Conservation (phyloP, 2,888 invertebrate genomes). For the Plagodis pulveraria region DNA sequence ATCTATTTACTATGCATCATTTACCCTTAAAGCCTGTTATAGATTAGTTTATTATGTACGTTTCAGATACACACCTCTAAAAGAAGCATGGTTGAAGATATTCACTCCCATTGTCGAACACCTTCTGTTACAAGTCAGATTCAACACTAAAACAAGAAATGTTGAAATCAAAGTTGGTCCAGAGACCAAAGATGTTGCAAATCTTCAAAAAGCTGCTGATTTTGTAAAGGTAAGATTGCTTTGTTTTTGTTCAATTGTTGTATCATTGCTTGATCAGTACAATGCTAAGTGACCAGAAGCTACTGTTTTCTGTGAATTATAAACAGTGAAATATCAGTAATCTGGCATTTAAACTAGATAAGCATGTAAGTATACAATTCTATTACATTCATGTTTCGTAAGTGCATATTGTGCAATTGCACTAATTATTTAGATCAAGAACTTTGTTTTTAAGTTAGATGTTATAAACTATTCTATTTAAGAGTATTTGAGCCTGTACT, state of each 20-base stretch:
- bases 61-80: slow-evolving; percentile 93
- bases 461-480: too few relatives aligned
- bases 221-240: slow-evolving; percentile 90
- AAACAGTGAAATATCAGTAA: too few relatives aligned
- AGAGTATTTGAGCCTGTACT: too few relatives aligned
- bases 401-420: too few relatives aligned
- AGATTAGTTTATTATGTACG: not conserved
- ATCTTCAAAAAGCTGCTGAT: slow-evolving; percentile 98
- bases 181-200: slow-evolving; percentile 93
- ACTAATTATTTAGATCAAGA: too few relatives aligned
- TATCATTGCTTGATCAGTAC: too few relatives aligned
- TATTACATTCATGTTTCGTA: too few relatives aligned
- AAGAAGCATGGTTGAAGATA: slow-evolving; percentile 98
- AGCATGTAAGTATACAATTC: too few relatives aligned
- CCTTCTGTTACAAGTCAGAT: slow-evolving; percentile 95
- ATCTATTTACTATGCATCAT: not conserved
- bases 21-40: not conserved
- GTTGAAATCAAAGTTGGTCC: slow-evolving; percentile 92
- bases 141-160: slow-evolving; percentile 95
- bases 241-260: not conserved
- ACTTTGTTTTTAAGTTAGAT: too few relatives aligned
- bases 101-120: slow-evolving; percentile 98
- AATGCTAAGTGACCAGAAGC: too few relatives aligned
- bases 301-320: too few relatives aligned
- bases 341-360: too few relatives aligned